phyloP scores from a whole-genome alignment of 2,888 invertebrate species.

The Byasa hedistus region DNA sequence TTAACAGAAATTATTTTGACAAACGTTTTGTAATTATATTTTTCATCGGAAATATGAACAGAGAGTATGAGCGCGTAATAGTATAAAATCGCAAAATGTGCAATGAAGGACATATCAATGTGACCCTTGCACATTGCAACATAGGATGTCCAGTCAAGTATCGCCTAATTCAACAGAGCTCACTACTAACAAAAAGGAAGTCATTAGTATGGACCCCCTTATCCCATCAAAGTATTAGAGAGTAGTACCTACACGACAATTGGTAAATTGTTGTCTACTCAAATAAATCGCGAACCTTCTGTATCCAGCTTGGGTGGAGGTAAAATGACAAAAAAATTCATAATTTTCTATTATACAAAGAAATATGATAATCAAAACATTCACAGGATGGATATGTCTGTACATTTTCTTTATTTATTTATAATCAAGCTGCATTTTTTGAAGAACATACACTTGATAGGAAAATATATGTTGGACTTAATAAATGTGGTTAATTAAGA shows the following conservation, averaged over 20 bases:
- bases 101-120: not conserved
- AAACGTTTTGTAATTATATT: not conserved
- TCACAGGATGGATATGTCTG: slow-evolving; percentile 20
- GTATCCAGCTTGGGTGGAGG: slow-evolving; percentile 41
- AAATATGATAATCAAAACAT: slow-evolving; percentile 34
- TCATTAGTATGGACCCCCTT: slow-evolving; percentile 62
- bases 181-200: slow-evolving; percentile 43
- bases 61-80: not conserved
- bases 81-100: not conserved
- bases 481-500: too few species aligned
- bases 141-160: slow-evolving; percentile 23
- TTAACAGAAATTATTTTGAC: not conserved
- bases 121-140: slow-evolving; percentile 26
- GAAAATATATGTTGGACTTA: not conserved
- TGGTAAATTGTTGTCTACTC: slow-evolving; percentile 41
- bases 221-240: slow-evolving; percentile 66
- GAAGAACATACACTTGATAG: not conserved
- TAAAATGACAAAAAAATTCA: too few species aligned
- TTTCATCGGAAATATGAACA: not conserved
- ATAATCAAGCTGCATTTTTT: not conserved
- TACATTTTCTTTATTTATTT: not conserved
- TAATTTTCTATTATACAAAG: slow-evolving; percentile 48
- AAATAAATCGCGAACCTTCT: slow-evolving; percentile 26
- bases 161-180: slow-evolving; percentile 24
- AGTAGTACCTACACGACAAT: slow-evolving; percentile 58